A percentile compares a stretch with the other conserved stretches of the same genome.
Conservation (phyloP, 1,140 invertebrate species). For the Copidosoma floridanum region DNA sequence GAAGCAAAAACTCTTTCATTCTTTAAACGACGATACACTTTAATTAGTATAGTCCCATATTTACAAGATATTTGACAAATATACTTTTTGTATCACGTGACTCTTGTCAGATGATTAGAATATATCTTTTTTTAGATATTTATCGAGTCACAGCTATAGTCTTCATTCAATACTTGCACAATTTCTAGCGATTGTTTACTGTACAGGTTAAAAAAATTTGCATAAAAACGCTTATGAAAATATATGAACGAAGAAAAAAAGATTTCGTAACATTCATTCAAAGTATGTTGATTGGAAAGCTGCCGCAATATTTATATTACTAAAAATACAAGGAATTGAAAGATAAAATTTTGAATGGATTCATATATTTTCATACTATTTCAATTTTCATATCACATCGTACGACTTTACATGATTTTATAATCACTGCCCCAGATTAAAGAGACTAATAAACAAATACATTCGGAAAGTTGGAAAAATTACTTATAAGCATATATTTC, state of each 20-base stretch:
- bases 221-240: conserved; percentile 9
- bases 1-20: conserved; percentile 51
- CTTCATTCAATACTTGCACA: conserved; percentile 1
- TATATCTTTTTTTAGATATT: conserved; percentile 10
- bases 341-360: too few relatives aligned
- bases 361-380: conserved; percentile 8
- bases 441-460: conserved; percentile 28
- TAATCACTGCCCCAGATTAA: not conserved
- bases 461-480: conserved; percentile 40
- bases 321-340: too few relatives aligned
- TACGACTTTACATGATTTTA: not conserved
- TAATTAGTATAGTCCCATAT: conserved; percentile 48
- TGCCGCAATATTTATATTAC: too few relatives aligned
- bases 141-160: not conserved
- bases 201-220: conserved; percentile 4
- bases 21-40: conserved; percentile 52
- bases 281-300: too few relatives aligned
- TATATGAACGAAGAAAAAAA: too few relatives aligned
- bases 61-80: conserved; percentile 44
- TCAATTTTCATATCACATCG: not conserved
- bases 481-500: conserved; percentile 38
- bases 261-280: too few relatives aligned
- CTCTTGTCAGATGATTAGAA: conserved; percentile 22
- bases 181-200: conserved; percentile 2
- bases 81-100: conserved; percentile 26